Evolutionary conservation across 1,140 invertebrate species (phyloP).

Genomic region (Apolygus lucorum): DNA sequence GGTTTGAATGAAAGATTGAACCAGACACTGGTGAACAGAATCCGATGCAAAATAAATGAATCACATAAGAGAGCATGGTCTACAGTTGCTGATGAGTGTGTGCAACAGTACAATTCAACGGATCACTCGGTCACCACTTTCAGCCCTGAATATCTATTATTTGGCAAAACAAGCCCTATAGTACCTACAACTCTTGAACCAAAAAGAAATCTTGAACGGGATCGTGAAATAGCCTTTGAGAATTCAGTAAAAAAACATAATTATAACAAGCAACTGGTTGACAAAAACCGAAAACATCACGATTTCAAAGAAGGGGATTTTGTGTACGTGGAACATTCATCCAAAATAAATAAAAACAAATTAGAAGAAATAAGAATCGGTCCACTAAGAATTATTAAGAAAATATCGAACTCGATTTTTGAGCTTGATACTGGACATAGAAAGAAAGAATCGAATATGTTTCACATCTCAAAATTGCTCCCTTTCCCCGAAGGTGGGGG

Average conservation of each 20-base stretch:
- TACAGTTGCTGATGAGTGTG: background rate
- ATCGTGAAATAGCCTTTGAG: background rate
- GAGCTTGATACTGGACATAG: background rate
- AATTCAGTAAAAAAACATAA: background rate
- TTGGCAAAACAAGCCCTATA: background rate
- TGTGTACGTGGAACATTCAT: background rate
- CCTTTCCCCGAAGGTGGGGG: too few species aligned
- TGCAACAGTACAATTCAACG: background rate
- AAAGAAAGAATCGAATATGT: background rate
- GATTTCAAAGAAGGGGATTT: background rate
- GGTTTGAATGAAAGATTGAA: conserved; percentile 19
- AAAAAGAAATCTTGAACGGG: background rate
- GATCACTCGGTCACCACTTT: background rate
- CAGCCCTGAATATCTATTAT: background rate
- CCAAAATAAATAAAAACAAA: background rate
- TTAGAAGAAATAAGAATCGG: background rate
- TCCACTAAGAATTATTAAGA: background rate
- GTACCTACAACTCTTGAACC: background rate
- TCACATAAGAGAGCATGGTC: background rate
- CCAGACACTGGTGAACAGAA: conserved; percentile 2
- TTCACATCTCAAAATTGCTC: background rate
- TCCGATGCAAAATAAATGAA: conserved; percentile 16
- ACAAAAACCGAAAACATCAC: background rate
- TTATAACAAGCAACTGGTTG: background rate
- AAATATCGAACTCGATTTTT: background rate